These are phyloP conservation scores for Falcunculus frontatus DNA, from an alignment of 2,113 vertebrate genomes.

Conservation along the genomic window DNA sequence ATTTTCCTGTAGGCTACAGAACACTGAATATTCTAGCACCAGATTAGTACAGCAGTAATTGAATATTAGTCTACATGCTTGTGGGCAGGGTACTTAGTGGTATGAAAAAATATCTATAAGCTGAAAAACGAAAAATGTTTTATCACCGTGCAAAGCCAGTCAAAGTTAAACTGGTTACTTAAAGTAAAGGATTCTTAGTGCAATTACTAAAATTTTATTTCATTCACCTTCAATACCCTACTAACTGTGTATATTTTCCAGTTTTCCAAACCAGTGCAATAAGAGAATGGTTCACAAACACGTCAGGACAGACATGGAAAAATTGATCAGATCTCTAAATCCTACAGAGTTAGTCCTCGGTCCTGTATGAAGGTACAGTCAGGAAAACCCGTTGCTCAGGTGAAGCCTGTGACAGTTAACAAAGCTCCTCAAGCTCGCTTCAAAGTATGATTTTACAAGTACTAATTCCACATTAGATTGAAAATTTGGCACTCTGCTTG, in stretches of 20 bases:
- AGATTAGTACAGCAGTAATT: background rate
- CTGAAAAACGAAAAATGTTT: background rate
- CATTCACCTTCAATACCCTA: background rate
- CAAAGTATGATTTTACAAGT: background rate
- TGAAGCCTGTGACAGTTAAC: background rate
- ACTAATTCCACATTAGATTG: background rate
- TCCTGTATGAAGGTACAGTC: background rate
- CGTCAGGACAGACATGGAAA: rapidly evolving
- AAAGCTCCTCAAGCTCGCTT: background rate
- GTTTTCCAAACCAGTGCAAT: background rate
- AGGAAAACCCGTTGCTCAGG: background rate
- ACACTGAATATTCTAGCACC: background rate
- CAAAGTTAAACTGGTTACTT: background rate
- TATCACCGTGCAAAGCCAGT: background rate
- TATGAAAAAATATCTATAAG: background rate
- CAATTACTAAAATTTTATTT: background rate
- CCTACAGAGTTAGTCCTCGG: background rate
- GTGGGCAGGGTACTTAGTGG: background rate
- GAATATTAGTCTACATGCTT: background rate
- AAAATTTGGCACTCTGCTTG: background rate
- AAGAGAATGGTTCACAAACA: background rate
- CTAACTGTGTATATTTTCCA: rapidly evolving
- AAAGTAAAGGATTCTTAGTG: background rate
- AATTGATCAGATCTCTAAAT: background rate
- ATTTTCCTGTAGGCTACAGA: constrained; percentile 6